A percentile compares a stretch with the other conserved stretches of the same genome.
Evolutionary conservation across 92 coral and sea anemone species (phyloP).

Genomic region (Phenganax stokvisi): DNA sequence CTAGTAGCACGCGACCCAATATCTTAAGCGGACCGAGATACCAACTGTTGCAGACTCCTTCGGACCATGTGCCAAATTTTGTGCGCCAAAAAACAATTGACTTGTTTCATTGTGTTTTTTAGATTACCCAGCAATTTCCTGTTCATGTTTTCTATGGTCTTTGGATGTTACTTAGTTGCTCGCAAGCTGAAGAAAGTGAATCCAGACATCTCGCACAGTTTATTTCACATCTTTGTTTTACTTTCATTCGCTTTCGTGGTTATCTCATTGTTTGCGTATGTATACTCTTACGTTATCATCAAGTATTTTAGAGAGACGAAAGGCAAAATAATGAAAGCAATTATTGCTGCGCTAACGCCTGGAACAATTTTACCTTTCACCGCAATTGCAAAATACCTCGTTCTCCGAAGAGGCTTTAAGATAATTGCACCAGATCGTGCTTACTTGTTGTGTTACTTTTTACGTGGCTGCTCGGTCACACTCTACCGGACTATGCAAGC

Average conservation of each 20-base stretch:
- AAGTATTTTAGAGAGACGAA: conserved; percentile 35
- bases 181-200: background rate
- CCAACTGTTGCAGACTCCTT: too few relatives aligned
- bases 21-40: too few relatives aligned
- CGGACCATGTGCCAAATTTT: too few relatives aligned
- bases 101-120: background rate
- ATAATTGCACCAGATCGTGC: conserved; percentile 51
- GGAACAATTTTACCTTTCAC: conserved; percentile 28
- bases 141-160: background rate
- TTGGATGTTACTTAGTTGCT: background rate
- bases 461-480: conserved; percentile 46
- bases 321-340: conserved; percentile 42
- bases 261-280: background rate
- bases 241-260: background rate
- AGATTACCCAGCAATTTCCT: background rate
- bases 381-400: conserved; percentile 11
- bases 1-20: too few relatives aligned
- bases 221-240: background rate
- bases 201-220: background rate
- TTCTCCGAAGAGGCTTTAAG: conserved; percentile 44
- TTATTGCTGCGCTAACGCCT: conserved; percentile 56
- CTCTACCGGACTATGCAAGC: conserved; percentile 68
- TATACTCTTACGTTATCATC: conserved; percentile 34
- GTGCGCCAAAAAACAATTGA: too few relatives aligned
- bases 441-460: conserved; percentile 37